Conservation (phyloP, 2,797 vertebrate species). For the Molossus alvarezi region DNA sequence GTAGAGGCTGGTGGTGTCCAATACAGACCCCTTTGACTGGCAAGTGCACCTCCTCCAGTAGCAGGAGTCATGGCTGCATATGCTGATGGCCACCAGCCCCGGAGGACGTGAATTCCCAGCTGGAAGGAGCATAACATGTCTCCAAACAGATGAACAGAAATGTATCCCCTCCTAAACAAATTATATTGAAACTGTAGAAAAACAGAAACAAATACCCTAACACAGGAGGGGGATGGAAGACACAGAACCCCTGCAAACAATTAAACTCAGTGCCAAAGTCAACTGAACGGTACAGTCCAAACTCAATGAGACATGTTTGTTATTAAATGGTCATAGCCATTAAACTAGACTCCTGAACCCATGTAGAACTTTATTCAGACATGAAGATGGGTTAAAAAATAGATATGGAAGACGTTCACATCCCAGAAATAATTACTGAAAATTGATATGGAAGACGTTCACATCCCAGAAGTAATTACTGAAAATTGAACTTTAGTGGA, state of each 20-base stretch:
- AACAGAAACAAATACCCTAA: neutral
- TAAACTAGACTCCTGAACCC: neutral
- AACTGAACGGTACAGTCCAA: neutral
- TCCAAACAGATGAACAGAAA: neutral
- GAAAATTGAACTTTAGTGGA: neutral
- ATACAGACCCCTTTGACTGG: too few species aligned
- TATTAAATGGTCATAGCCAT: neutral
- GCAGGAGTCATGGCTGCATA: accelerated
- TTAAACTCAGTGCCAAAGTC: neutral
- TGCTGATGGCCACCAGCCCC: too few species aligned
- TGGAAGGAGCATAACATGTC: neutral
- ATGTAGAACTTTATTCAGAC: neutral
- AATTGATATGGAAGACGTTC: neutral
- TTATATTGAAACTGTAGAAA: neutral
- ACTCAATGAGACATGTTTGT: neutral
- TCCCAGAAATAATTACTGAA: neutral
- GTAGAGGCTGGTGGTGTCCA: too few species aligned
- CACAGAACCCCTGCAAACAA: too few species aligned
- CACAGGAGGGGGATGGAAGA: accelerated
- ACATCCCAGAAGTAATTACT: neutral
- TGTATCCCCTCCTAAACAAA: neutral
- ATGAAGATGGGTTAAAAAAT: neutral
- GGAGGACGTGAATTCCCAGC: neutral
- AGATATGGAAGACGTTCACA: neutral
- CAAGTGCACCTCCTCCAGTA: too few species aligned